Conservation (phyloP, 2,797 vertebrate species). For the Catostomus latipinnis region DNA sequence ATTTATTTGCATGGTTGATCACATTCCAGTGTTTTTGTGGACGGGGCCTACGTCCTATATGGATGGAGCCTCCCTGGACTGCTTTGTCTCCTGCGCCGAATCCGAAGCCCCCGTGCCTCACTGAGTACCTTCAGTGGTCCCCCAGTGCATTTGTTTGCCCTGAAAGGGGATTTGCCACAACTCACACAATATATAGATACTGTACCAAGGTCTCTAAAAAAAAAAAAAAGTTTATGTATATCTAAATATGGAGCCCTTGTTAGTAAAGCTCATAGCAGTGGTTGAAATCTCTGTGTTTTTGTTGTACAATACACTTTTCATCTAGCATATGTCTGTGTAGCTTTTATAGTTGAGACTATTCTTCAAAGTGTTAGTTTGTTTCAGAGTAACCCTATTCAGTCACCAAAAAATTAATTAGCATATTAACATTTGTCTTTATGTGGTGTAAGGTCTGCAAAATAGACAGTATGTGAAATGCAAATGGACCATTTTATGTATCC, state of each 20-base stretch:
- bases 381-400: conserved; percentile 50
- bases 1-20: conserved; percentile 68
- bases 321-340: conserved; percentile 69
- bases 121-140: conserved; percentile 44
- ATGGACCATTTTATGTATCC: conserved; percentile 54
- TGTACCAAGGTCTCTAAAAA: conserved; percentile 64
- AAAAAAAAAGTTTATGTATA: conserved; percentile 58
- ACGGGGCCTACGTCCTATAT: conserved; percentile 32
- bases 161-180: conserved; percentile 40
- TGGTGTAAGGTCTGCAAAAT: conserved; percentile 40
- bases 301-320: conserved; percentile 76
- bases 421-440: conserved; percentile 49
- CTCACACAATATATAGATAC: conserved; percentile 74
- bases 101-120: conserved; percentile 38
- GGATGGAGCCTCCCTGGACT: conserved; percentile 32
- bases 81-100: conserved; percentile 51
- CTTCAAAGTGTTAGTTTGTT: conserved; percentile 65
- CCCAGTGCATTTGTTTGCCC: conserved; percentile 44
- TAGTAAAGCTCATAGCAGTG: conserved; percentile 62
- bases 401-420: conserved; percentile 20
- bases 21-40: conserved; percentile 65
- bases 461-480: conserved; percentile 53
- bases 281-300: conserved; percentile 66
- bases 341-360: conserved; percentile 74
- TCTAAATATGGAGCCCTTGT: conserved; percentile 52